These are phyloP conservation scores for Ovibos moschatus DNA, from an alignment of 2,113 vertebrate genomes.

Conservation along the genomic window DNA sequence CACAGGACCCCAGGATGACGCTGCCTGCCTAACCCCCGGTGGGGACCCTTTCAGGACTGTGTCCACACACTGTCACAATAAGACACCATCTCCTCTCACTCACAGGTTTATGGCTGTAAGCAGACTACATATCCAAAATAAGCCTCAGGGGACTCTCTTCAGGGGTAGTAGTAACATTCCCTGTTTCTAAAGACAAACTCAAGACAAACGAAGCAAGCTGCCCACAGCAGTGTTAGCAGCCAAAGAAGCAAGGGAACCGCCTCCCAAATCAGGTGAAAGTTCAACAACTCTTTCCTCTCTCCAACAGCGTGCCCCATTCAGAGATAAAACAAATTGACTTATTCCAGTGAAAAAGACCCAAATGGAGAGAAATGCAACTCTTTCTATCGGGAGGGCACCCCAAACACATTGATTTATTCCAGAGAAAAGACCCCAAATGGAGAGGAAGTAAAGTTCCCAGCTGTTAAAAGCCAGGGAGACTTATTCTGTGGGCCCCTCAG, in stretches of 20 bases:
- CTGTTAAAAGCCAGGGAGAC: rapidly evolving
- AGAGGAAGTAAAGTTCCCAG: neutral
- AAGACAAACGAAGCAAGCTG: neutral
- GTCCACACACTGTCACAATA: neutral
- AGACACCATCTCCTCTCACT: neutral
- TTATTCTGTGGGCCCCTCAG: neutral
- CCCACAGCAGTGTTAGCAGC: neutral
- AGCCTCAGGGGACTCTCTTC: neutral
- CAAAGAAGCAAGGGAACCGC: neutral
- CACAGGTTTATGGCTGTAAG: neutral
- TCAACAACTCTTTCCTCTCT: neutral
- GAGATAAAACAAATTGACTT: neutral
- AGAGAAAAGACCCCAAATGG: neutral
- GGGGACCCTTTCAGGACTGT: neutral
- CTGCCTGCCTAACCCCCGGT: no score
- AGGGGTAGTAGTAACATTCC: neutral
- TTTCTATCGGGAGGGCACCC: neutral
- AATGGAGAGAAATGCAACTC: neutral
- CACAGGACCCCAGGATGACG: neutral
- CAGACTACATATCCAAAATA: neutral
- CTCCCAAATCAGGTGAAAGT: neutral
- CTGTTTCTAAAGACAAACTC: neutral
- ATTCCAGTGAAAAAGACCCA: neutral
- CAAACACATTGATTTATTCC: neutral
- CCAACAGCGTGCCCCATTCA: neutral